Base-by-base conservation (phyloP, 2,888 invertebrate genomes). In the Nemapogon koenigi region DNA sequence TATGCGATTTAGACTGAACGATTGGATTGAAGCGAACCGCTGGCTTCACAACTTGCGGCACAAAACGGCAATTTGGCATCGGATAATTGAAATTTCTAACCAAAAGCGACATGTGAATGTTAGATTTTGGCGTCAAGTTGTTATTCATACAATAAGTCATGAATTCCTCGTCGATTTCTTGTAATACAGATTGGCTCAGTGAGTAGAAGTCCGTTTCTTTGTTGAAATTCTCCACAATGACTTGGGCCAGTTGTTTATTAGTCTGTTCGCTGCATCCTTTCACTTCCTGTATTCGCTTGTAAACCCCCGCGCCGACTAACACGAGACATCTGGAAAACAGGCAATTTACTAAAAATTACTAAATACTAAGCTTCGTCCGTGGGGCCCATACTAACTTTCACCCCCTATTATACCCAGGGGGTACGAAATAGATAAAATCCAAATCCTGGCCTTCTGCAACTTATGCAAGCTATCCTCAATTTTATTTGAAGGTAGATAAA, bases 11-110 rank as follows among this genome's bases (percentile, higher is more conserved):
- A 0, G 79, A 75, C 48, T 83, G 81, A 0, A 85, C 78, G 1
- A 84, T 73, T 0, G 87, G 84, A 59, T 86, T 86, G 51, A 87
- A 87, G 29, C 83, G 62, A 0, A 86, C 84, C 1, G 51, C 53
- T 8, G 56, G 47, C 7, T 19, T 19, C 13, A 35, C 27, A 17
- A 43, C 35, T 42, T 41, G 36, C 37, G 33, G 33, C 2, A 33
- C 19, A 19, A 19, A 33, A 4, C n/a, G 42, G 11, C 81, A 65
- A 46, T 86, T 83, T 0, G 89, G 86, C 14, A 92, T 66, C 1
- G 88, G 82, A 53, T 87, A 92, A 55, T 91, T 92, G 51, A 95
- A 94, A 60, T 94, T 94, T 29, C 94, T 80, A 38, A 96, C 87
- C 0, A 95, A 60, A 14, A 96, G 72, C 0, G 94, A 92, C 55